Conservation (phyloP, 2,888 invertebrate genomes). For the Platerodrilus igneus region DNA sequence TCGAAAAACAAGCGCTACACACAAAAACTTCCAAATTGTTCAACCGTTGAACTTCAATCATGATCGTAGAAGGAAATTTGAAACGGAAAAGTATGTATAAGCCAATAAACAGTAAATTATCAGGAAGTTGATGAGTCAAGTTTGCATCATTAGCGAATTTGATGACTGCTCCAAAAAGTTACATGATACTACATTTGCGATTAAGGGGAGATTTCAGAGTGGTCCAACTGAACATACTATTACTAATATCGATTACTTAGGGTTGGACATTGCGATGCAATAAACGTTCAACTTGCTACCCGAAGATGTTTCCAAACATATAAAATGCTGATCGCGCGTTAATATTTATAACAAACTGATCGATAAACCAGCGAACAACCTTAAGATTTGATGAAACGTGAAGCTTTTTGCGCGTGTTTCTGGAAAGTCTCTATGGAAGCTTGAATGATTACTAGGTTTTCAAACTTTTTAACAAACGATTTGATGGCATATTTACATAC, state of each 20-base stretch:
- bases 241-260: constrained; percentile 29
- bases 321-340: constrained; percentile 44
- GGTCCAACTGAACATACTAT: constrained; percentile 26
- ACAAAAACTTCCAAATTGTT: background rate
- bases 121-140: constrained; percentile 38
- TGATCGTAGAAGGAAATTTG: background rate
- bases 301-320: constrained; percentile 43
- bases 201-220: constrained; percentile 30
- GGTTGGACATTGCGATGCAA: constrained; percentile 33
- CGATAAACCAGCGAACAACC: constrained; percentile 32
- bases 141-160: constrained; percentile 39
- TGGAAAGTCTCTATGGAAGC: constrained; percentile 3
- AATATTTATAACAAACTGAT: constrained; percentile 44
- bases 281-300: constrained; percentile 39
- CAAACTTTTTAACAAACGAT: too few relatives aligned
- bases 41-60: background rate
- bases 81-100: background rate
- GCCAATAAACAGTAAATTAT: constrained; percentile 15
- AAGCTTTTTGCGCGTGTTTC: constrained; percentile 2
- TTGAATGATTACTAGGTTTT: constrained; percentile 13
- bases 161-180: constrained; percentile 38
- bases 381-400: constrained; percentile 29
- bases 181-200: constrained; percentile 27
- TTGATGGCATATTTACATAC: too few relatives aligned
- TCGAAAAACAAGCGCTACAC: background rate